phyloP scores from a whole-genome alignment of 30 jellyfish, hydroid and myxozoan genomes.

The Nemopilema nomurai region DNA sequence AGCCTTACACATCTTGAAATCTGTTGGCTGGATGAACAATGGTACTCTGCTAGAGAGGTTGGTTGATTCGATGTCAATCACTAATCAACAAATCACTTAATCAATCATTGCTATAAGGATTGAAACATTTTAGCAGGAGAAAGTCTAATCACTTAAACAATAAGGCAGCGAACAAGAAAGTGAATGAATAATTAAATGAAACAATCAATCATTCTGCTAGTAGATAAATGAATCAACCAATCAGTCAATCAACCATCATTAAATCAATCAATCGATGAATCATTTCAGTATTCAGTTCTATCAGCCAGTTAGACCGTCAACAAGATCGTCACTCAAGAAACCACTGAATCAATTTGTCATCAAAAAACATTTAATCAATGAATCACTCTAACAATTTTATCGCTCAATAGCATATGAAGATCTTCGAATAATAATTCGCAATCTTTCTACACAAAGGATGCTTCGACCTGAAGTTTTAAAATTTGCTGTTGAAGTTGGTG shows the following conservation, averaged over 20 bases:
- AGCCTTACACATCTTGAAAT: background rate
- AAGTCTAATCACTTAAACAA: background rate
- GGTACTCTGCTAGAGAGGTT: slow-evolving; percentile 15
- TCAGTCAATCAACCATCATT: background rate
- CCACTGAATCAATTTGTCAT: background rate
- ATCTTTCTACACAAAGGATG: background rate
- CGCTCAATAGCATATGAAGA: background rate
- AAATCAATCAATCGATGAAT: background rate
- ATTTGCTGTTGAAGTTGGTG: slow-evolving; percentile 35
- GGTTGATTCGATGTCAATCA: background rate
- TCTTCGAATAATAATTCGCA: background rate
- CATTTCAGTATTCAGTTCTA: background rate
- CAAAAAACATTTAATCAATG: background rate
- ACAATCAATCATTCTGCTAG: background rate
- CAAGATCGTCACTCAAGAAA: background rate
- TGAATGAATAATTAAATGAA: no score
- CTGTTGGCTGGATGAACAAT: slow-evolving; percentile 14
- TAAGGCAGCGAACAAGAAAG: no score
- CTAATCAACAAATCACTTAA: background rate
- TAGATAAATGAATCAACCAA: background rate
- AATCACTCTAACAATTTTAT: background rate
- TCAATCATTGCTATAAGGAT: no score
- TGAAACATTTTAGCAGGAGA: background rate
- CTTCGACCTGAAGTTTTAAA: slow-evolving; percentile 6
- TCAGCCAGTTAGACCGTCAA: background rate